Conservation (phyloP, 37 sponge, comb jelly and placozoan genomes). For the Geodia barretti region DNA sequence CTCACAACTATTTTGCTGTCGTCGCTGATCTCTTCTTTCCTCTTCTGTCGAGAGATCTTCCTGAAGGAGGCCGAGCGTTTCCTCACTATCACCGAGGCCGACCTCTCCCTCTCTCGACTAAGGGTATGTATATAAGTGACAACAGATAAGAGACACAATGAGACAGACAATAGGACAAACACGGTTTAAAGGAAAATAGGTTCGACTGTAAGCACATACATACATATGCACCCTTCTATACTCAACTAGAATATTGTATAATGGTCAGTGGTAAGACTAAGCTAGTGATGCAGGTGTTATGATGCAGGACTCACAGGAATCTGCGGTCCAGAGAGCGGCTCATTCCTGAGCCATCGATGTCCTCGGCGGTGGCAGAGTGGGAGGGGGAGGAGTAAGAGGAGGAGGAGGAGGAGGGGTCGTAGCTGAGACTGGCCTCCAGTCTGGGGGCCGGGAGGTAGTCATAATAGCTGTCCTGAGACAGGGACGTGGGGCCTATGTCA, state of each 20-base stretch:
- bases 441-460: not conserved
- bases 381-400: not conserved
- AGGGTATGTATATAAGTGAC: not conserved
- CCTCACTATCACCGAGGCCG: slow-evolving; percentile 2
- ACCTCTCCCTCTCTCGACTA: not conserved
- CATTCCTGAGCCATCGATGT: not conserved
- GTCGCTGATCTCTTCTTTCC: slow-evolving; percentile 13
- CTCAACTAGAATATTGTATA: no score
- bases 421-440: not conserved
- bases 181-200: no score
- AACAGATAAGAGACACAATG: no score
- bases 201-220: no score
- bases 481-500: not conserved
- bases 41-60: slow-evolving; percentile 33
- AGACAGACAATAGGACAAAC: not conserved
- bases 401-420: not conserved
- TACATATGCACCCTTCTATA: no score
- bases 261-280: no score
- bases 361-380: not conserved
- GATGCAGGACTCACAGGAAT: not conserved
- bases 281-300: not conserved
- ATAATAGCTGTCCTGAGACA: not conserved
- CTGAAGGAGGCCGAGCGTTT: slow-evolving; percentile 67
- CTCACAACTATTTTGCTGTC: not conserved
- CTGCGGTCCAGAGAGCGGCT: not conserved